phyloP scores from a whole-genome alignment of 2,113 vertebrate genomes.

The Corythornis vintsioides region DNA sequence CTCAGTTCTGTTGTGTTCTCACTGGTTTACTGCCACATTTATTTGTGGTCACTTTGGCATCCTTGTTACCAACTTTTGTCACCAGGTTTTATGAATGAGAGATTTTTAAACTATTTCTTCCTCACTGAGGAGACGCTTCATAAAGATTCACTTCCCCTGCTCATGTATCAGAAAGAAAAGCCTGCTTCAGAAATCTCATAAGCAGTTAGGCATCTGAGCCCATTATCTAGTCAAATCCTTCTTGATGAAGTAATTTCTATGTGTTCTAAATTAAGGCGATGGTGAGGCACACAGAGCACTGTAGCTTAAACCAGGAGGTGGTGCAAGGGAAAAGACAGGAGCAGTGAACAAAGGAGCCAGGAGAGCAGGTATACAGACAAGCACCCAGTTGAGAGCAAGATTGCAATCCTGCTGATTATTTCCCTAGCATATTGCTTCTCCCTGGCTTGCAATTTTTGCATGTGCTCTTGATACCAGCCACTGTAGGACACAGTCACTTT shows the following conservation, averaged over 20 bases:
- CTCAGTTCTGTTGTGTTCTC: not conserved
- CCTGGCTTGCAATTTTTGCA: not conserved
- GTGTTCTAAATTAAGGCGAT: not conserved
- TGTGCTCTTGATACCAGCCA: not conserved
- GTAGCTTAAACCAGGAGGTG: not conserved
- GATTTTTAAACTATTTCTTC: not conserved
- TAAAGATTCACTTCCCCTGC: not conserved
- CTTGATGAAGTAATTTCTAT: constrained; percentile 30
- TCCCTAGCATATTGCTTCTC: not conserved
- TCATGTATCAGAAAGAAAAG: not conserved
- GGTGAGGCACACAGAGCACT: not conserved
- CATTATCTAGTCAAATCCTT: not conserved
- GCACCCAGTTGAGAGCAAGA: not conserved
- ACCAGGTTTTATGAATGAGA: not conserved
- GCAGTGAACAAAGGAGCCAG: not conserved
- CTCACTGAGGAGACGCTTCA: not conserved
- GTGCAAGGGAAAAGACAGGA: not conserved
- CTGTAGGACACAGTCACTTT: not conserved
- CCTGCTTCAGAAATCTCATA: not conserved
- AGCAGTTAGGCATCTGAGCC: not conserved
- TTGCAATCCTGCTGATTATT: not conserved
- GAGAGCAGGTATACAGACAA: not conserved
- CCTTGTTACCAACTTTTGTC: not conserved
- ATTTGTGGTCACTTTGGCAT: not conserved
- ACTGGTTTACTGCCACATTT: not conserved